Evolutionary conservation across 2,797 vertebrate genomes (phyloP).

Genomic region (Melanogrammus aeglefinus): DNA sequence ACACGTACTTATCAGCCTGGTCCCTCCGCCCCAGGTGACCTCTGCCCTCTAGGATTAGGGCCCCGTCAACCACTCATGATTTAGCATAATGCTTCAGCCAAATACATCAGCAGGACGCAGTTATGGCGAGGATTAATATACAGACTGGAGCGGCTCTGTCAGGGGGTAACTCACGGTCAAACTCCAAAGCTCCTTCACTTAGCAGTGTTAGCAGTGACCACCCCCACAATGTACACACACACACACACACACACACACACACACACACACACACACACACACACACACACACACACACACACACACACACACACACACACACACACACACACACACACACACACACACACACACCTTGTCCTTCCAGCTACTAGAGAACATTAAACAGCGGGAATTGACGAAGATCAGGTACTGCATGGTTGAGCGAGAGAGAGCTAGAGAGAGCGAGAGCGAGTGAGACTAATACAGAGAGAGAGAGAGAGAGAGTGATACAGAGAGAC

Average conservation of each 20-base stretch:
- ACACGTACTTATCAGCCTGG: background rate
- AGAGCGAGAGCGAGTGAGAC: no score
- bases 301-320: conserved; percentile 4
- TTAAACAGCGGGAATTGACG: no score
- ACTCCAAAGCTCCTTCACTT: background rate
- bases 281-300: no score
- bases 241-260: background rate
- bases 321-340: background rate
- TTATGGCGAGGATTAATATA: background rate
- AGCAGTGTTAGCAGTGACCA: background rate
- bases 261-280: no score
- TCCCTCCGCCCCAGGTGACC: background rate
- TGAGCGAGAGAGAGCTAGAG: no score
- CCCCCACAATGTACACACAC: background rate
- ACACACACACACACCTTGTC: no score
- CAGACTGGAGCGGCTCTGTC: background rate
- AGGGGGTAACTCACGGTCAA: background rate
- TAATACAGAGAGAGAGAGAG: no score
- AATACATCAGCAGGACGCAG: background rate
- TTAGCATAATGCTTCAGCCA: background rate
- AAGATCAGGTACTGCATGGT: no score
- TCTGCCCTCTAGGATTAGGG: conserved; percentile 17
- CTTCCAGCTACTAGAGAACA: no score
- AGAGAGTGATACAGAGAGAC: no score
- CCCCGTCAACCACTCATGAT: conserved; percentile 4